Evolutionary conservation across 2,888 invertebrate genomes (phyloP).

Genomic region (Cactoblastis cactorum): DNA sequence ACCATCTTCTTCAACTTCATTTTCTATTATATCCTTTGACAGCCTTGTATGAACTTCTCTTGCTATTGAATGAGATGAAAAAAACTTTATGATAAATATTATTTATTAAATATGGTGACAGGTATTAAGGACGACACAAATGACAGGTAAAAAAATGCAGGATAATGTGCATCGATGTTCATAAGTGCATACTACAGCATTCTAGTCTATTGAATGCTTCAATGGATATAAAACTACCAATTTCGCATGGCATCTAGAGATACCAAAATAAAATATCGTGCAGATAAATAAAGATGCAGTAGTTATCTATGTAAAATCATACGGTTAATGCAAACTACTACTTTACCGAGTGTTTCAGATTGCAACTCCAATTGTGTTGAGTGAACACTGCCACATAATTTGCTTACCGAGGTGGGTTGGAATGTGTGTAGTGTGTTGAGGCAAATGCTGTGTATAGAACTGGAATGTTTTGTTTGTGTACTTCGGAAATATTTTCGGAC

Average conservation of each 20-base stretch:
- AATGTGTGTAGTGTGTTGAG: slow-evolving; percentile 23
- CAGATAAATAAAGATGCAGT: slow-evolving; percentile 36
- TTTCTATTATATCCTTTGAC: slow-evolving; percentile 66
- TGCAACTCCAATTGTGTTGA: slow-evolving; percentile 30
- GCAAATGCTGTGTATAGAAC: slow-evolving; percentile 20
- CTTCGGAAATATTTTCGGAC: not conserved
- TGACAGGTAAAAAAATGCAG: slow-evolving; percentile 40
- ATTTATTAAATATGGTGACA: slow-evolving; percentile 27
- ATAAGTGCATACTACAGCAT: slow-evolving; percentile 54
- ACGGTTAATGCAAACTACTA: slow-evolving; percentile 58
- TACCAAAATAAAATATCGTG: slow-evolving; percentile 59
- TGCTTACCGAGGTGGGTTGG: slow-evolving; percentile 38
- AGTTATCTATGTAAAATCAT: slow-evolving; percentile 44
- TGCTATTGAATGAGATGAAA: slow-evolving; percentile 55
- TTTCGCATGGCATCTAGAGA: slow-evolving; percentile 52
- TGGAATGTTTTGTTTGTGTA: slow-evolving; percentile 25
- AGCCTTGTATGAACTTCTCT: slow-evolving; percentile 74
- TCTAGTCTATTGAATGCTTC: slow-evolving; percentile 68
- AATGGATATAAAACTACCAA: slow-evolving; percentile 42
- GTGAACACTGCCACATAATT: slow-evolving; percentile 26
- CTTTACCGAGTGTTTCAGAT: slow-evolving; percentile 46
- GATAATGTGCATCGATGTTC: slow-evolving; percentile 32
- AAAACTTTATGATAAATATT: slow-evolving; percentile 14
- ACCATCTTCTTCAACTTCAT: slow-evolving; percentile 63
- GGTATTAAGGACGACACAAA: slow-evolving; percentile 57